phyloP scores from a whole-genome alignment of 2,113 vertebrate species.

The Anguilla japonica region DNA sequence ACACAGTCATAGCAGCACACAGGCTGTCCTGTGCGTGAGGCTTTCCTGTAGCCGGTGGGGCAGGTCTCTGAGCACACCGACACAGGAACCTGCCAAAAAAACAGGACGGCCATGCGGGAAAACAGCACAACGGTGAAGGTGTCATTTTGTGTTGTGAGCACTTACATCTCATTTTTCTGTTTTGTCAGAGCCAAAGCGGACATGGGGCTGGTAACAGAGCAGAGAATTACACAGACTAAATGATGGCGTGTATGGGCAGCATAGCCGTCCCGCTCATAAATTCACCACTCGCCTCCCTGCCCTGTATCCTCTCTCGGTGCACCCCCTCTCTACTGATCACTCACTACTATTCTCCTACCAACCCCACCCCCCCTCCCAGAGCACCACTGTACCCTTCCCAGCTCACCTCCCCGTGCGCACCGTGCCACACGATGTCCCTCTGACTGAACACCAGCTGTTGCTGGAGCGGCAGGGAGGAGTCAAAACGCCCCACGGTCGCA shows the following conservation, averaged over 20 bases:
- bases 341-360: too few species aligned
- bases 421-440: constrained; percentile 51
- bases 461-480: constrained; percentile 39
- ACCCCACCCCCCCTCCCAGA: background rate
- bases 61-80: constrained; percentile 71
- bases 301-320: too few species aligned
- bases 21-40: constrained; percentile 66
- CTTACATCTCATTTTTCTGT: too few species aligned
- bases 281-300: too few species aligned
- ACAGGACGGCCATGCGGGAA: background rate
- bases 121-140: background rate
- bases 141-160: too few species aligned
- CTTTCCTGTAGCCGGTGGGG: constrained; percentile 68
- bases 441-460: constrained; percentile 50
- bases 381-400: background rate
- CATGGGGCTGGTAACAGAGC: too few species aligned
- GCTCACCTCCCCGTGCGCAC: constrained; percentile 44
- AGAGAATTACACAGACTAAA: too few species aligned
- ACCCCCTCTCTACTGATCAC: background rate
- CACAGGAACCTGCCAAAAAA: constrained; percentile 57
- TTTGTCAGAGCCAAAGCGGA: too few species aligned
- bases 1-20: constrained; percentile 78
- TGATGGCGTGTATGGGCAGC: too few species aligned
- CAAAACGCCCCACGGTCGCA: constrained; percentile 53
- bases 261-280: too few species aligned